phyloP scores from a whole-genome alignment of 2,797 vertebrate species.

The Strix occidentalis region DNA sequence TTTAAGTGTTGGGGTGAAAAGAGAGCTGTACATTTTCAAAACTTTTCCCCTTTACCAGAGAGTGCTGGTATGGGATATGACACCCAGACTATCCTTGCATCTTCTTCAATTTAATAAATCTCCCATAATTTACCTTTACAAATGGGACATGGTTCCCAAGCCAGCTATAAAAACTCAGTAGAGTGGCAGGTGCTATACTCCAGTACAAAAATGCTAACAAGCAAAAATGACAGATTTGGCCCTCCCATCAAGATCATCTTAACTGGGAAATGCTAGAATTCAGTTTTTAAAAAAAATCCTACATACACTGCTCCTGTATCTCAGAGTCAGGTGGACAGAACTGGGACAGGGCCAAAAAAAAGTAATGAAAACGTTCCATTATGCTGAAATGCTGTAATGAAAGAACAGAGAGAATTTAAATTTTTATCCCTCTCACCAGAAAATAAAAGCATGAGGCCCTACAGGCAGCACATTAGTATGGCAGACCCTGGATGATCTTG shows the following conservation, averaged over 20 bases:
- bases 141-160: not conserved
- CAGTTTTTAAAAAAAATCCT: not conserved
- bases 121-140: not conserved
- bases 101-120: not conserved
- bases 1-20: not conserved
- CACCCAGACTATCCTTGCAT: not conserved
- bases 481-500: not conserved
- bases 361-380: not conserved
- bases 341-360: conserved; percentile 3
- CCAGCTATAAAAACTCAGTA: not conserved
- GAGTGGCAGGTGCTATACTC: not conserved
- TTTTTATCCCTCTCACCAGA: not conserved
- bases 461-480: not conserved
- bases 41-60: not conserved
- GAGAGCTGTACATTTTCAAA: not conserved
- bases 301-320: conserved; percentile 40
- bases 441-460: not conserved
- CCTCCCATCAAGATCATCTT: not conserved
- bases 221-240: not conserved
- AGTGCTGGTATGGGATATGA: not conserved
- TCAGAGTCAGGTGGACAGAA: conserved; percentile 47
- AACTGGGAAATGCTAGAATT: not conserved
- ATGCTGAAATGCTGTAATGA: conserved; percentile 7
- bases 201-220: not conserved
- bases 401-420: not conserved